Conservation (phyloP, 2,113 vertebrate species). For the Rhagologus leucostigma region DNA sequence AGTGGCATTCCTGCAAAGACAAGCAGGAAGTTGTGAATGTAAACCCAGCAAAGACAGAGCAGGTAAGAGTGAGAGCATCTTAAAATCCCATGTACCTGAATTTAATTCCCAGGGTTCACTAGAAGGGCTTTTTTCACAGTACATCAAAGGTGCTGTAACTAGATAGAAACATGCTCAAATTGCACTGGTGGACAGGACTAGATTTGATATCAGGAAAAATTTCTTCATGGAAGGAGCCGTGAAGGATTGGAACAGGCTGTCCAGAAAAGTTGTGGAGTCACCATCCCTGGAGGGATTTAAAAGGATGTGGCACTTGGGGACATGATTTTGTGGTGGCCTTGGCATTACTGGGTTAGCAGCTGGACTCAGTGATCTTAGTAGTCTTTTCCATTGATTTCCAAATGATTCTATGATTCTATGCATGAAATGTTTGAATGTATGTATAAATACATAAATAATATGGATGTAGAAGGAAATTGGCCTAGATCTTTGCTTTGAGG, state of each 20-base stretch:
- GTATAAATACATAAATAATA: background rate
- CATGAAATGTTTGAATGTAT: background rate
- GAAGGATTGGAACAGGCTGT: background rate
- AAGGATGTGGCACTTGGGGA: background rate
- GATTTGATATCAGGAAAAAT: background rate
- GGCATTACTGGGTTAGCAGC: background rate
- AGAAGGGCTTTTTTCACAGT: background rate
- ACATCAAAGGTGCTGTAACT: background rate
- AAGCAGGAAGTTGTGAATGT: background rate
- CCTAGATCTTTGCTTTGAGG: background rate
- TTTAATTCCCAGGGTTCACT: background rate
- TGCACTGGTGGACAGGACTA: no score
- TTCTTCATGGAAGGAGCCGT: background rate
- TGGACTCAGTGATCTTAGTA: background rate
- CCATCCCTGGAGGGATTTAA: background rate
- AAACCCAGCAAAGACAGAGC: background rate
- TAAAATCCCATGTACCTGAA: background rate
- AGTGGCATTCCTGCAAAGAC: background rate
- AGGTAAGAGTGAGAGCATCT: background rate
- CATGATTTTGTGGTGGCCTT: rapidly evolving
- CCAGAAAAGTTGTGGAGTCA: background rate
- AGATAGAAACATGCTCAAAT: background rate
- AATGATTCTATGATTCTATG: background rate
- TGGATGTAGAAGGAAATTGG: background rate
- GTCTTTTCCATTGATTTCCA: background rate